Percentiles rank a stretch among this genome's conserved stretches.
Evolutionary conservation across 1,140 invertebrate genomes (phyloP).

Genomic region (Pteromalus puparum): DNA sequence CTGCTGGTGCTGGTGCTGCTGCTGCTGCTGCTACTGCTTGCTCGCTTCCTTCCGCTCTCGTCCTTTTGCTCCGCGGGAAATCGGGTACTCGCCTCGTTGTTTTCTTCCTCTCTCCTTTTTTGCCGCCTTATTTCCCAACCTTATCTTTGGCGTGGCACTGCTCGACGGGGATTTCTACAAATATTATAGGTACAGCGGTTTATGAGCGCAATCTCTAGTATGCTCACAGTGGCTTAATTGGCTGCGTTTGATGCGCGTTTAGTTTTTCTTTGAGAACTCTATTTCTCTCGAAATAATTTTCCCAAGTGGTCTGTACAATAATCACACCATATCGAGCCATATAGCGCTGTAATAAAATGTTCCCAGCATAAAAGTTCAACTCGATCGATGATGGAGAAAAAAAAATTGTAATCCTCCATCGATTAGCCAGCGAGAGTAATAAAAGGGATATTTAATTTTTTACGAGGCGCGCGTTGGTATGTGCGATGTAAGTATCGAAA

Average conservation of each 20-base stretch:
- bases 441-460: conserved; percentile 28
- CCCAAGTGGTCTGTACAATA: no score
- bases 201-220: not conserved
- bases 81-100: not conserved
- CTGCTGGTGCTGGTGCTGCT: not conserved
- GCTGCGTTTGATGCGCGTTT: not conserved
- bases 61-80: conserved; percentile 7
- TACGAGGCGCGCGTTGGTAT: conserved; percentile 10
- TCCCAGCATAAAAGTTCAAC: not conserved
- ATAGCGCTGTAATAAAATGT: no score
- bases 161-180: conserved; percentile 30
- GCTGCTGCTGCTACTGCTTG: not conserved
- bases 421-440: not conserved
- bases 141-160: conserved; percentile 11
- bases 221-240: not conserved
- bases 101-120: not conserved
- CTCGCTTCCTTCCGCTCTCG: conserved; percentile 19
- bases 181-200: conserved; percentile 25
- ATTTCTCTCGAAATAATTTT: not conserved
- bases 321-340: no score
- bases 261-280: not conserved
- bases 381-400: not conserved
- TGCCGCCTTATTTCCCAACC: not conserved
- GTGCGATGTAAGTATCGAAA: conserved; percentile 36
- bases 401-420: not conserved